Conservation (phyloP, 2,113 vertebrate species). For the Seriola aureovittata region DNA sequence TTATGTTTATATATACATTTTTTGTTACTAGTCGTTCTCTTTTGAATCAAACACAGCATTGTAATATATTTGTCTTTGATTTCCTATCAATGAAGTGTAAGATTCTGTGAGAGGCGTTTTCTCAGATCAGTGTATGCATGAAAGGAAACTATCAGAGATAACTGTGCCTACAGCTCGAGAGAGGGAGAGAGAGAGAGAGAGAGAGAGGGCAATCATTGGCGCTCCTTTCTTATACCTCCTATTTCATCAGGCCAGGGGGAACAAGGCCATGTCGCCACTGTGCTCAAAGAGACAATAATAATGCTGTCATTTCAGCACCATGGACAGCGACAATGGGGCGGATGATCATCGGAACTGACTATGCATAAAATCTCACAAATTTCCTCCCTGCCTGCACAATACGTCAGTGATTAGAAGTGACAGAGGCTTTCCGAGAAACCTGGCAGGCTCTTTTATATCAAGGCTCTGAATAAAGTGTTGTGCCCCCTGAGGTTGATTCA, state of each 20-base stretch:
- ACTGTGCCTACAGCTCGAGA: constrained; percentile 7
- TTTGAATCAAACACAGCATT: constrained; percentile 5
- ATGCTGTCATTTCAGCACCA: constrained; percentile 70
- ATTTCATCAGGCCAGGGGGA: constrained; percentile 63
- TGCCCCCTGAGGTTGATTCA: constrained; percentile 50
- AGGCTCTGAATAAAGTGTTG: constrained; percentile 58
- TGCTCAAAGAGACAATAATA: constrained; percentile 71
- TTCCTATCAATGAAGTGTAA: constrained; percentile 22
- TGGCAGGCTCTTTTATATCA: constrained; percentile 52
- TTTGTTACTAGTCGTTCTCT: not conserved
- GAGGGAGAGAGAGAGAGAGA: constrained; percentile 20
- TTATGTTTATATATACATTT: not conserved
- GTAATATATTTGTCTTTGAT: constrained; percentile 28
- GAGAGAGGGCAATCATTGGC: constrained; percentile 46
- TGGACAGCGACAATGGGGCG: constrained; percentile 62
- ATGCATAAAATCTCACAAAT: constrained; percentile 79
- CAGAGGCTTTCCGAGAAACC: constrained; percentile 61
- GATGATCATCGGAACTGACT: constrained; percentile 78
- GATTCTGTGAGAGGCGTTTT: constrained; percentile 5
- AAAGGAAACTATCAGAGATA: constrained; percentile 48
- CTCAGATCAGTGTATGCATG: constrained; percentile 29
- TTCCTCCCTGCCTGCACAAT: constrained; percentile 63
- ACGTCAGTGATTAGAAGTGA: constrained; percentile 74
- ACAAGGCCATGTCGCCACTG: constrained; percentile 54
- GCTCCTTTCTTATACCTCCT: constrained; percentile 45